Conservation (phyloP, 2,113 vertebrate genomes). For the Candoia aspera region DNA sequence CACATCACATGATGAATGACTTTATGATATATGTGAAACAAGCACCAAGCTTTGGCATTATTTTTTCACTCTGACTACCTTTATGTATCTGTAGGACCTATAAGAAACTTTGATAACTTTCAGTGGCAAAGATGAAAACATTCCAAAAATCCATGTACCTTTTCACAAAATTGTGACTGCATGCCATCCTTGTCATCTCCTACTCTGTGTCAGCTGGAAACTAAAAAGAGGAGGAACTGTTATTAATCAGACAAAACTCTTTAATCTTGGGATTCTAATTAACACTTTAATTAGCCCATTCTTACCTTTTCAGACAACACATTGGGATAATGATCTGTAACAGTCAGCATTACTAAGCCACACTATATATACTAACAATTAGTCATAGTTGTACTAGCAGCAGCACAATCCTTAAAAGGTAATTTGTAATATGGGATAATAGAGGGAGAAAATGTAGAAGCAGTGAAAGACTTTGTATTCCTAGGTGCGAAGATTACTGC, state of each 20-base stretch:
- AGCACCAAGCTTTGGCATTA: neutral
- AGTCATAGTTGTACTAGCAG: neutral
- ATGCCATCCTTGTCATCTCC: neutral
- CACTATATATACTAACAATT: neutral
- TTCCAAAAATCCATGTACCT: neutral
- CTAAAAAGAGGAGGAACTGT: neutral
- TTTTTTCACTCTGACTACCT: neutral
- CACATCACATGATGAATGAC: neutral
- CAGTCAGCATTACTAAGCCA: conserved; percentile 18
- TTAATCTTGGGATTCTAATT: conserved; percentile 24
- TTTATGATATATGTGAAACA: neutral
- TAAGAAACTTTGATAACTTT: neutral
- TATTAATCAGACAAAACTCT: neutral
- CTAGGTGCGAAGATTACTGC: too few relatives aligned
- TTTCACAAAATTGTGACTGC: neutral
- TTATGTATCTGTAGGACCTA: neutral
- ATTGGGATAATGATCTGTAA: neutral
- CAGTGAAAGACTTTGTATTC: too few relatives aligned
- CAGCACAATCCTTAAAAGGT: neutral
- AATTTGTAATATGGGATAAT: neutral
- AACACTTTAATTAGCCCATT: conserved; percentile 17
- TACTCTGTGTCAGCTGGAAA: neutral
- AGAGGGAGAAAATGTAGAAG: too few relatives aligned
- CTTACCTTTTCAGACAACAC: conserved; percentile 3
- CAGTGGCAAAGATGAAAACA: neutral